Conservation (phyloP, 2,888 invertebrate species). For the Clitarchus hookeri region DNA sequence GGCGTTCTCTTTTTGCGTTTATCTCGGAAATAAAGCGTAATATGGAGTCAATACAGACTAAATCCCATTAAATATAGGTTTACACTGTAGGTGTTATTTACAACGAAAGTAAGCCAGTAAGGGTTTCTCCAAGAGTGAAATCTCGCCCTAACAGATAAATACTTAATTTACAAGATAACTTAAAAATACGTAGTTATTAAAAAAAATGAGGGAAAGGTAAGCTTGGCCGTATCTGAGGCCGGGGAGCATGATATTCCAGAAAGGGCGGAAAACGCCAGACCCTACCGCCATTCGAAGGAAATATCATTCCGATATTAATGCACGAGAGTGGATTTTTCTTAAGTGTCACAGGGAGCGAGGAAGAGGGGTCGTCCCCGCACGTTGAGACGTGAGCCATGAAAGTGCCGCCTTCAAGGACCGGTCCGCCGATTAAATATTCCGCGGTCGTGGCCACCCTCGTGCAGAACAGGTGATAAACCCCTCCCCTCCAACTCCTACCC, state of each 20-base stretch:
- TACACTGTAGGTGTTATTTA: too few relatives aligned
- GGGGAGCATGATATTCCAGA: background rate
- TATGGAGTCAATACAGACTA: too few relatives aligned
- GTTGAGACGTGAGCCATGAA: background rate
- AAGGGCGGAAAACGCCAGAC: background rate
- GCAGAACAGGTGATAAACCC: background rate
- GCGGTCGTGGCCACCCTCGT: background rate
- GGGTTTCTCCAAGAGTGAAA: too few relatives aligned
- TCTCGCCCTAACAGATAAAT: too few relatives aligned
- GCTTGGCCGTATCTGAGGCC: background rate
- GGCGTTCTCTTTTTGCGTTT: too few relatives aligned
- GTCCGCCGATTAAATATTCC: background rate
- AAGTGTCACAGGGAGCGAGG: background rate
- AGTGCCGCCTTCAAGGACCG: background rate
- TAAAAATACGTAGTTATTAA: too few relatives aligned
- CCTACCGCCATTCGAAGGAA: background rate
- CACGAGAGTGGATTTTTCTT: background rate
- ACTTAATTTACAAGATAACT: too few relatives aligned
- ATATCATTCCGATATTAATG: constrained; percentile 7
- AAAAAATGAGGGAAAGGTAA: background rate
- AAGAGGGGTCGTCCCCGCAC: background rate
- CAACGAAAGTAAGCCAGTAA: too few relatives aligned
- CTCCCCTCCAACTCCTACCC: too few relatives aligned
- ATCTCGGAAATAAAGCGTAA: too few relatives aligned
- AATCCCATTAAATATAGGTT: too few relatives aligned